Conservation (phyloP, 2,888 invertebrate genomes). For the Chloromyia formosa region DNA sequence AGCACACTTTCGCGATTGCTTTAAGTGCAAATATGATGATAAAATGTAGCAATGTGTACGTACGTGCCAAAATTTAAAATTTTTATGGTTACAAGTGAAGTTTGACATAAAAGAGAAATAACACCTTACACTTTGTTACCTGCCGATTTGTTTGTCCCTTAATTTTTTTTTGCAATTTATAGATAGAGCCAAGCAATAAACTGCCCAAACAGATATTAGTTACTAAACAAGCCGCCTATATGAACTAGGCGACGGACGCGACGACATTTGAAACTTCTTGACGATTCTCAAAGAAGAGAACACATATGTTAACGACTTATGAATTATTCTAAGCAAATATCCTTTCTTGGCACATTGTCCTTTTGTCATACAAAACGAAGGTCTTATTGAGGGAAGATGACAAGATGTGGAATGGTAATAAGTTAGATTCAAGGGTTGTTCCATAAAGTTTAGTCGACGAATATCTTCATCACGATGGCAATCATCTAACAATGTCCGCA, state of each 20-base stretch:
- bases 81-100: conserved; percentile 2
- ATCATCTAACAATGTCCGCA: conserved; percentile 24
- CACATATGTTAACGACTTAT: conserved; percentile 19
- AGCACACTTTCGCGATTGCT: conserved; percentile 37
- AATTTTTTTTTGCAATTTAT: too few relatives aligned
- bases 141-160: background rate
- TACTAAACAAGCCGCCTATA: too few relatives aligned
- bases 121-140: background rate
- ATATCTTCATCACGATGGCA: background rate
- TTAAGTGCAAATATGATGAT: conserved; percentile 13
- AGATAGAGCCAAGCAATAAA: too few relatives aligned
- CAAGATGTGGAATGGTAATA: conserved; percentile 47
- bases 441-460: background rate
- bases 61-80: conserved; percentile 35
- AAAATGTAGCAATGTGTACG: background rate
- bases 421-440: conserved; percentile 46
- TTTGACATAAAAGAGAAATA: background rate
- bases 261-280: too few relatives aligned
- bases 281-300: background rate
- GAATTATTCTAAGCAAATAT: conserved; percentile 47
- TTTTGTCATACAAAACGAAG: conserved; percentile 48
- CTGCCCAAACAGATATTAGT: too few relatives aligned
- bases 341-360: conserved; percentile 45
- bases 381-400: conserved; percentile 45
- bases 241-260: too few relatives aligned